Evolutionary conservation across 2,113 vertebrate species (phyloP), one percentile per base, ranked within the genome.

Genomic region (Nematolebias whitei): DNA sequence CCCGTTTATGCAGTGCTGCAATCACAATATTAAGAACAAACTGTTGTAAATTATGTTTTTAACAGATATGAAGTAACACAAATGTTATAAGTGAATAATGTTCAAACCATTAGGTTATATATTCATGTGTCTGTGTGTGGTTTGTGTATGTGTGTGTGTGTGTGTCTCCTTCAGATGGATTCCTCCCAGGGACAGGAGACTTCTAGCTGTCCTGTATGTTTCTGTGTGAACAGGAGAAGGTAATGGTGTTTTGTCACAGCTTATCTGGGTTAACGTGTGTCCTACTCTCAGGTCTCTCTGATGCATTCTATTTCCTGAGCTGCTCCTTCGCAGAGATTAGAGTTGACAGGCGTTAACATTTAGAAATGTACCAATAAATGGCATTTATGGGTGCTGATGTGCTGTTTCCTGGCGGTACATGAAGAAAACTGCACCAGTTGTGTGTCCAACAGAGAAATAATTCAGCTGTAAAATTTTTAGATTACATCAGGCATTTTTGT

Each of bases 281-380:
- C 87, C 85, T 76, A 84, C 76, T 76, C 85, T 87, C 87, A 79
- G 82, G 82, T 85, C 83, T 68, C 86, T 88, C 90, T 80, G 74
- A 89, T 89, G 88, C 89, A 71, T 89, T 92, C 94, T 92, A 93
- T 92, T 93, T 92, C 92, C 91, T 76, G 84, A 84, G 90, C 68
- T 85, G 76, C 91, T 93, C 90, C 43, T 90, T 89, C 62, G 89
- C 90, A 91, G 83, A 92, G 93, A 95, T 93, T 90, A 92, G 89
- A 95, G 91, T 87, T 88, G 94, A 95, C 94, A 95, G 93, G 91
- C 92, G 90, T 93, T 94, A 93, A 93, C 92, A 91, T 94, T 93
- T 92, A 94, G 88, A 94, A 94, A 94, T 94, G 92, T 92, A 93
- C 84, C 90, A 89, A 91, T 91, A 92, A 92, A 91, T 89, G 82